Percentiles rank a stretch among this genome's conserved stretches.
Conservation (phyloP, 2,113 vertebrate species). For the Nansenia antarctica region DNA sequence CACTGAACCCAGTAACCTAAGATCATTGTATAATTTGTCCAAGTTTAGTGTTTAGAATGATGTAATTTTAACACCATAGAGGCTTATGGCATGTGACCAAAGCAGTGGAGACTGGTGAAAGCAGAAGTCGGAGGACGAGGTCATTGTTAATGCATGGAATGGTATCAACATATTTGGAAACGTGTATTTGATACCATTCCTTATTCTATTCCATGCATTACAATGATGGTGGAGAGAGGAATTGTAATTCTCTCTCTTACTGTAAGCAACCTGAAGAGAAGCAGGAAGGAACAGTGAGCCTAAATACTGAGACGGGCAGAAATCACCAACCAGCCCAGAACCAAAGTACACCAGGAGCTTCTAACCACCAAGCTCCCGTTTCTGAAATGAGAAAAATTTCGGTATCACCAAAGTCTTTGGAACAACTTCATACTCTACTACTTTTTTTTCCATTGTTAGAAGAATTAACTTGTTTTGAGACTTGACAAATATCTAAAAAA, state of each 20-base stretch:
- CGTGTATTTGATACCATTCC: no score
- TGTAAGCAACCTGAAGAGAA: neutral
- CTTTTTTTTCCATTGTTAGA: neutral
- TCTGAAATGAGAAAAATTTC: neutral
- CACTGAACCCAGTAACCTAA: neutral
- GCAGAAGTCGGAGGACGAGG: no score
- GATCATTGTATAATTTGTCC: neutral
- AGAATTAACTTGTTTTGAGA: no score
- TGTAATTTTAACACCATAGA: slow-evolving; percentile 10
- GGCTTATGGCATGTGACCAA: slow-evolving; percentile 17
- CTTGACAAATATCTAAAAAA: neutral
- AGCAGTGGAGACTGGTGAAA: no score
- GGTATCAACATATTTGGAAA: no score
- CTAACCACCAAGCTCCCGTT: neutral
- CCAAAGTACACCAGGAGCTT: neutral
- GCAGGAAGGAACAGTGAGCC: slow-evolving; percentile 1
- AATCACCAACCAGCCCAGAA: neutral
- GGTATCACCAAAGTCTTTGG: neutral
- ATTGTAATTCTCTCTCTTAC: slow-evolving; percentile 20
- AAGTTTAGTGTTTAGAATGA: neutral
- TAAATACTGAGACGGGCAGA: neutral
- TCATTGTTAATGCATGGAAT: no score
- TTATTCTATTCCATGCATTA: no score
- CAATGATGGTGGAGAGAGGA: slow-evolving; percentile 14
- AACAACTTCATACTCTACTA: neutral